phyloP scores from a whole-genome alignment of 2,797 vertebrate species.

The Nannoperca obscura region DNA sequence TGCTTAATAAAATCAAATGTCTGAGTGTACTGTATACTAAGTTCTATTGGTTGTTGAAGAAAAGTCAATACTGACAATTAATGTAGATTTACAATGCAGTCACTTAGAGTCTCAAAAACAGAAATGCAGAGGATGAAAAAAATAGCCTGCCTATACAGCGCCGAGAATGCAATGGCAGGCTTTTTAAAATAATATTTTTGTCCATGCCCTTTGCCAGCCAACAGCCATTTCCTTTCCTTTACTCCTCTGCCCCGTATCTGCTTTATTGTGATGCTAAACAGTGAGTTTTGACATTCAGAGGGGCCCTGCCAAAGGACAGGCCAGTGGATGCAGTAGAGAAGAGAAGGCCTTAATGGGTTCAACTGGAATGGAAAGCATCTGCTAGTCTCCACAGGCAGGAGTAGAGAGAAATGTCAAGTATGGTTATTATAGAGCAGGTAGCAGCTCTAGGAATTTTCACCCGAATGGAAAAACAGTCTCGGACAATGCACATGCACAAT shows the following conservation, averaged over 20 bases:
- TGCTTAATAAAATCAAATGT: not conserved
- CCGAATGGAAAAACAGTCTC: conserved; percentile 68
- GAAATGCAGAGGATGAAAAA: conserved; percentile 1
- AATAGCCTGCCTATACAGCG: conserved; percentile 1
- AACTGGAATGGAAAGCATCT: conserved; percentile 81
- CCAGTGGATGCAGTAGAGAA: conserved; percentile 68
- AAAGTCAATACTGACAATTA: conserved; percentile 1
- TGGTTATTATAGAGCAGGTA: conserved; percentile 71
- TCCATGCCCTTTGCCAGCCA: conserved; percentile 67
- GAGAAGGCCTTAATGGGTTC: conserved; percentile 79
- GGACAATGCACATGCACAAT: conserved; percentile 61
- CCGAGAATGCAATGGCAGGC: conserved; percentile 22
- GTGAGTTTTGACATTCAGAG: conserved; percentile 78
- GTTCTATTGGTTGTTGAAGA: not conserved
- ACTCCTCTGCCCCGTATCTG: conserved; percentile 52
- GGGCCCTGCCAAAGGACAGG: conserved; percentile 73
- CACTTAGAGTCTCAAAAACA: conserved; percentile 32
- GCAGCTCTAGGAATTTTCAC: conserved; percentile 65
- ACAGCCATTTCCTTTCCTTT: conserved; percentile 64
- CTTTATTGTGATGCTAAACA: conserved; percentile 80
- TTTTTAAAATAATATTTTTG: conserved; percentile 66
- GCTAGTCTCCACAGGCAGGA: conserved; percentile 73
- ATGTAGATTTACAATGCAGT: conserved; percentile 9
- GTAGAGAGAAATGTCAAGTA: conserved; percentile 79
- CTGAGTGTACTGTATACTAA: not conserved